phyloP scores from a whole-genome alignment of 1,140 invertebrate species.

The Dufourea novaeangliae region DNA sequence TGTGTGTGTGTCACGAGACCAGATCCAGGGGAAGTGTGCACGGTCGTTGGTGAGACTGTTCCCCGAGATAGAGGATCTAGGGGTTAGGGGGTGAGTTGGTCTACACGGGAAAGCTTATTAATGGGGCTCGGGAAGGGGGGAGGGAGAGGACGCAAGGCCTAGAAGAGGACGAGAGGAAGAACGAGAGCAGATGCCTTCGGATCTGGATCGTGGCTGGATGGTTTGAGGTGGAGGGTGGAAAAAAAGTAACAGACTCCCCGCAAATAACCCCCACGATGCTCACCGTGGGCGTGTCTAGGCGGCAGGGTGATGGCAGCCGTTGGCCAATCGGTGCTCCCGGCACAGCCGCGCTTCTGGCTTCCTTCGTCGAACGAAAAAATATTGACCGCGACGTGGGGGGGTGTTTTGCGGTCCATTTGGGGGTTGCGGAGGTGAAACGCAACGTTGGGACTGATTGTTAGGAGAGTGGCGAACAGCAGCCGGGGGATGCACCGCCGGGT shows the following conservation, averaged over 20 bases:
- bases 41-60: conserved; percentile 5
- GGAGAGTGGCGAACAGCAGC: conserved; percentile 10
- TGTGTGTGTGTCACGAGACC: no score
- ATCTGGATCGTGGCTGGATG: conserved; percentile 42
- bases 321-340: conserved; percentile 45
- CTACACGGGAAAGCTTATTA: conserved; percentile 69
- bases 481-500: conserved; percentile 53
- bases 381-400: conserved; percentile 77
- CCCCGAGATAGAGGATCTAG: not conserved
- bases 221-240: conserved; percentile 59
- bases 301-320: conserved; percentile 71
- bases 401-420: conserved; percentile 81
- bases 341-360: conserved; percentile 28
- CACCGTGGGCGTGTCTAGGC: conserved; percentile 70
- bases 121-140: conserved; percentile 42
- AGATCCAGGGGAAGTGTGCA: not conserved
- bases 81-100: conserved; percentile 24
- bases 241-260: conserved; percentile 77
- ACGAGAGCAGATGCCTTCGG: conserved; percentile 44
- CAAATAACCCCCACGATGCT: conserved; percentile 75
- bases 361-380: conserved; percentile 77
- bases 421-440: conserved; percentile 79
- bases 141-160: conserved; percentile 14
- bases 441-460: conserved; percentile 63
- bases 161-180: conserved; percentile 48